Percentiles rank a stretch among this genome's conserved stretches.
phyloP scores from a whole-genome alignment of 30 jellyfish, hydroid and myxozoan genomes.

The Aurelia aurita complex sp. Pacific region DNA sequence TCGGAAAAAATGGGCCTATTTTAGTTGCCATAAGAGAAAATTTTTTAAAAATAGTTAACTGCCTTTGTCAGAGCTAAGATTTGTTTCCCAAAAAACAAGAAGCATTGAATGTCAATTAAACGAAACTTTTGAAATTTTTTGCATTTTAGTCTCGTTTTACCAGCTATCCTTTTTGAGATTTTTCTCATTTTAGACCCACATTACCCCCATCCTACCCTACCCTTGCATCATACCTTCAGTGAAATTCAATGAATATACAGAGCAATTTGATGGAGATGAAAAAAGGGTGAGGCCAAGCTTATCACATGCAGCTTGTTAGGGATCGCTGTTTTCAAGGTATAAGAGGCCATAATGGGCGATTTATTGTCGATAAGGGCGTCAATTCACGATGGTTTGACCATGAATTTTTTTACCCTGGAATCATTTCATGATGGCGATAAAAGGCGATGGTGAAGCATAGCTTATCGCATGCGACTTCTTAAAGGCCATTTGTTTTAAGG shows the following conservation, averaged over 20 bases:
- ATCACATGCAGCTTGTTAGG: constrained; percentile 76
- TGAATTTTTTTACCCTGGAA: constrained; percentile 86
- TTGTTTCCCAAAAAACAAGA: too few species aligned
- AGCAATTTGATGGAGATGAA: constrained; percentile 91
- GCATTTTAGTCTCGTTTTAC: too few species aligned
- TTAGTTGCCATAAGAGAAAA: too few species aligned
- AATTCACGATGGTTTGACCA: constrained; percentile 87
- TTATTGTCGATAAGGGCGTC: constrained; percentile 38
- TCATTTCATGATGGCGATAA: constrained; percentile 93
- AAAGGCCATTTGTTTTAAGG: constrained; percentile 64
- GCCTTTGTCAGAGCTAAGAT: too few species aligned
- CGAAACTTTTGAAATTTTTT: neutral
- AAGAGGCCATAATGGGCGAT: neutral
- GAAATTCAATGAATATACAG: constrained; percentile 70
- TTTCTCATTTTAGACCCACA: too few species aligned
- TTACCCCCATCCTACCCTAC: neutral
- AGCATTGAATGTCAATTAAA: too few species aligned
- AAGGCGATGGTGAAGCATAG: constrained; percentile 73
- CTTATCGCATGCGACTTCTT: constrained; percentile 84
- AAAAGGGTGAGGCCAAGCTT: constrained; percentile 72
- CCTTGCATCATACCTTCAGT: constrained; percentile 86
- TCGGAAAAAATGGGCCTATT: too few species aligned
- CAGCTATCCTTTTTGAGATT: too few species aligned
- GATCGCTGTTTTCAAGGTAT: constrained; percentile 51
- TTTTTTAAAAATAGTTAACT: too few species aligned